Base-by-base conservation (phyloP, 2,797 vertebrate genomes). In the Microctenopoma stevenorrisi region DNA sequence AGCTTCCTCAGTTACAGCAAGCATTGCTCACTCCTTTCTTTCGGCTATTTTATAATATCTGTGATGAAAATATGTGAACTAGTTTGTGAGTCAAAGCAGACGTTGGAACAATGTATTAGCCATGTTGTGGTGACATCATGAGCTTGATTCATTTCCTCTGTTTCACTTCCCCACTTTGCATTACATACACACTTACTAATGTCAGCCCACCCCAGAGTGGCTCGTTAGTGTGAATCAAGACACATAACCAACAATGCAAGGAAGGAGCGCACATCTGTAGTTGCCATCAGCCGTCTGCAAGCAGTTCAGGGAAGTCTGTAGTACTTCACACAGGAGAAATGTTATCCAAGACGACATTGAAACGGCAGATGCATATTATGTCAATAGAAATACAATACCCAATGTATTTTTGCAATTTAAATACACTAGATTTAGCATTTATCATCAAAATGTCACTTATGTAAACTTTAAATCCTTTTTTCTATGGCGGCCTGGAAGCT, bases 91-190 rank as follows among this genome's bases (percentile, higher is more conserved):
- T 84, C 79, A 82, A 57, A 42, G 18, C n/a, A 54, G 62, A 49
- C 33, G 74, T 61, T 51, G 55, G 13, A 52, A n/a, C 59, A 33
- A 40, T 13, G 59, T 44, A 48, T 76, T 25, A 22, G 12, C 68
- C 14, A 2, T 2, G 18, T 10, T 0, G 3, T 1, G 7, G 18
- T 81, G 82, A 85, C 70, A 74, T 84, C 82, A 82, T 38, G 4
- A 50, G 56, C 48, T 79, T 82, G 84, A 88, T 70, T 86, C 74
- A 83, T 75, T 79, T 86, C 79, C 53, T 53, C 8, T 62, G 58
- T 54, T 71, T 81, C 66, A 67, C 51, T 70, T 81, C 72, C 67
- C 12, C 33, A 53, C 30, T 77, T 42, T 68, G 64, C 65, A 71
- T 76, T 68, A 85, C 73, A 77, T 76, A 73, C 53, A 49, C 43